Evolutionary conservation across 2,888 invertebrate species (phyloP).

Genomic region (Empis stercorea): DNA sequence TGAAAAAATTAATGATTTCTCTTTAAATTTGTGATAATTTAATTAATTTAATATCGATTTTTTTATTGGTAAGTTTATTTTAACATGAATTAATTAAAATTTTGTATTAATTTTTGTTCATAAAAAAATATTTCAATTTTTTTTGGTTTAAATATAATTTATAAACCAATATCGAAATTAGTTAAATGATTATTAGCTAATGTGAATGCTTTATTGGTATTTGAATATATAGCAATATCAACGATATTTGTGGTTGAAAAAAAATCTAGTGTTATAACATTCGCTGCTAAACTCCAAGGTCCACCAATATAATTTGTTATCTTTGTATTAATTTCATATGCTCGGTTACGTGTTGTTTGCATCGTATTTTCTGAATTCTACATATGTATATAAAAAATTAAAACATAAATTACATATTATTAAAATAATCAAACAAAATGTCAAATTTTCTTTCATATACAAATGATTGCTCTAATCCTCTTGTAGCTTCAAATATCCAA

Average conservation of each 20-base stretch:
- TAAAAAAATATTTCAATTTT: too few relatives aligned
- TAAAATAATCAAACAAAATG: not conserved
- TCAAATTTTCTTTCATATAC: slow-evolving; percentile 12
- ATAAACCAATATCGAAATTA: slow-evolving; percentile 21
- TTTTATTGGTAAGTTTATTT: too few relatives aligned
- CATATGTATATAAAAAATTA: not conserved
- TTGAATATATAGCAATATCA: slow-evolving; percentile 48
- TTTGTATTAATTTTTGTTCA: too few relatives aligned
- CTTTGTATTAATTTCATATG: slow-evolving; percentile 43
- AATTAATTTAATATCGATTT: too few relatives aligned
- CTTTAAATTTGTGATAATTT: too few relatives aligned
- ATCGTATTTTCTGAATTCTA: slow-evolving; percentile 23
- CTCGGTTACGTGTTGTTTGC: slow-evolving; percentile 27
- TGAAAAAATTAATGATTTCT: too few relatives aligned
- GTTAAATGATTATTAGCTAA: slow-evolving; percentile 23
- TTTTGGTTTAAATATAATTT: too few relatives aligned
- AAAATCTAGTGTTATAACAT: slow-evolving; percentile 62
- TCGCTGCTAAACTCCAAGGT: slow-evolving; percentile 52
- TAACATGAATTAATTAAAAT: too few relatives aligned
- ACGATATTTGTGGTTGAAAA: slow-evolving; percentile 59
- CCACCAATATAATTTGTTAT: slow-evolving; percentile 54
- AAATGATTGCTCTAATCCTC: slow-evolving; percentile 27
- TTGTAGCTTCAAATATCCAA: slow-evolving; percentile 29
- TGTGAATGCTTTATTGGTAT: slow-evolving; percentile 28
- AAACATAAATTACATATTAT: not conserved